Base-by-base conservation (phyloP, 2,113 vertebrate genomes). In the Petroica traversi region DNA sequence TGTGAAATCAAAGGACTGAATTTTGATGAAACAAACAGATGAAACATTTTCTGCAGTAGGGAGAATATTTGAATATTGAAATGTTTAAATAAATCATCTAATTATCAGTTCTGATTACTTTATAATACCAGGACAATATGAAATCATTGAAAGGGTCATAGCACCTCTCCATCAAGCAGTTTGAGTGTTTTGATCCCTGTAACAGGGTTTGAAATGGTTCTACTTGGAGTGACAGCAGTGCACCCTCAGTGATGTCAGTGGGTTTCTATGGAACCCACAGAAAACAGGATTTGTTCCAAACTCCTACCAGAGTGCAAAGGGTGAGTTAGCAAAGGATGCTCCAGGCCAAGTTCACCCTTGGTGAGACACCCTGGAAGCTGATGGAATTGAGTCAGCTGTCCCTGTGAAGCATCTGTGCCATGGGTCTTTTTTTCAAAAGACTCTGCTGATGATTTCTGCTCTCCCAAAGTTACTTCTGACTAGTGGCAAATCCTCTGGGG, bases 81-180 rank as follows among this genome's bases (percentile, higher is more conserved):
- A 58, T 85, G 62, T 23, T 66, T 91, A 77, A 69, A 76, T 76
- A 29, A 49, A 92, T 6, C 41, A 63, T 62, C 6, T 89, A 33
- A 52, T 69, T 87, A 33, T 62, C 22, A 20, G n/a, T 90, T 94
- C 36, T 49, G 33, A n/a, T 69, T 51, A 28, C 25, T 75, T 85
- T 46, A 36, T 40, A 36, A 71, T 92, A 76, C 85, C 41, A 59
- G 64, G 88, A 66, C 49, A 41, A 41, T 28, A 86, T 14, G 33
- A 34, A 33, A 62, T 79, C 7, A 29, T 85, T 87, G 51, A 23
- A 78, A 74, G 46, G 16, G 59, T 84, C 66, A 17, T 12, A 87
- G 61, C 67, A 93, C 67, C 67, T 97, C 79, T 96, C 87, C 89
- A 74, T 95, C 93, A 93, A 64, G 72, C 67, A 92, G 88, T 76